Evolutionary conservation across 1,140 invertebrate genomes (phyloP), one percentile per base, ranked within the genome.

Genomic region (Drosophila tani): DNA sequence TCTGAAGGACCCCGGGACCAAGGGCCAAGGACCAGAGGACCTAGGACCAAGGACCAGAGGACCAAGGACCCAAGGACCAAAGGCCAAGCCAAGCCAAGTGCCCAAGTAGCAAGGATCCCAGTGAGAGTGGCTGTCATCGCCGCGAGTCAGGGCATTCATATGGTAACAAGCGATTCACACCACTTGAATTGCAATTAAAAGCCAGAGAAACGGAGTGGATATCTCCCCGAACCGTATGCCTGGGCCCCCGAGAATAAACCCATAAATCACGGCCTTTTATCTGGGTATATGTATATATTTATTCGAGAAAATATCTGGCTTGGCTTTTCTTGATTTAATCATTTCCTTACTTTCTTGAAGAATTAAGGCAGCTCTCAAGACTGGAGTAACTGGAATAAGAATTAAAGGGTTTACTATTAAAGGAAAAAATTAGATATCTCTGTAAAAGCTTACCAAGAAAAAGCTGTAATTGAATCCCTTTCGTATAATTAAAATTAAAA

Each of bases 161-260:
- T 80, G 78, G 63, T 81, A 81, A 81, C 62, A 46, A 59, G 64
- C 63, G 43, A 43, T 67, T 58, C 68, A 68, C 71, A 56, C 49
- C 81, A 75, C 81, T 82, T 75, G 65, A 84, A 75, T 64, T 59
- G 47, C 81, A 83, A 84, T 83, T 83, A 80, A 83, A 83, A 76
- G 47, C 60, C 68, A 53, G 58, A 50, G 50, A 17, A 21, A 19
- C 51, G 17, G 6, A 38, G 2, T 4, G 32, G 21, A 55, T 38
- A 55, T 38, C 32, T 29, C 32, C 19, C 3, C 32, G 51, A 5
- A 32, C 40, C 32, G 32, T 38, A 55, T 55, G 51, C 32, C 51
- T 32, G 38, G 38, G 51, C 4, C 35, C 35, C 35, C 35, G 12
- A 12, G 12, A 14, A 38, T 5, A 38, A 38, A 14, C 19, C 53